Base-by-base conservation (phyloP, 2,888 invertebrate species). In the Hyposoter dolosus region DNA sequence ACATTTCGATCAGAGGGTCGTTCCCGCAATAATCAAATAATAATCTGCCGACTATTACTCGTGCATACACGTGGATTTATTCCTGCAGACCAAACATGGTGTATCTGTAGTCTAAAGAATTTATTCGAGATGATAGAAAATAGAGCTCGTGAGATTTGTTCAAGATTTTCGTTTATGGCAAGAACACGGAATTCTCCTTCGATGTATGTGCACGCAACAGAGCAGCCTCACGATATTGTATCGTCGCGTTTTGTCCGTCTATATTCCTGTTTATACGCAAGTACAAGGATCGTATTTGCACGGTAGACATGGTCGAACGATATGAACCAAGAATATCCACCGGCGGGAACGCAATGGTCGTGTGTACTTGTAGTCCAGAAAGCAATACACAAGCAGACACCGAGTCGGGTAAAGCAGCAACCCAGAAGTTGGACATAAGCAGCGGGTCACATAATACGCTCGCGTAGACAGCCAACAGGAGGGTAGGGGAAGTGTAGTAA, bases 381-480 rank as follows among this genome's bases (percentile, higher is more conserved):
- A 32, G 77, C 74, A 68, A 72, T 32, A 66, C 43, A 83, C 84
- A 85, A 82, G 82, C 77, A 83, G 78, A 82, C 53, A 83, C 71
- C 82, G 69, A 85, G 60, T 23, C 45, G 65, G 79, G 74, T 56
- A 53, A 83, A 75, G 72, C 72, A 77, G 68, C 72, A 77, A 50
- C 56, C 78, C 82, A 84, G 83, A 86, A 86, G 82, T 82, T 56
- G 53, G 63, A 78, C 68, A 69, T 75, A 74, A 77, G 65, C 71
- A 77, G 86, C 85, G 68, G 81, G 86, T 83, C 83, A 75, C 87
- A 88, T 90, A 89, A 90, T 90, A 89, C 90, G 90, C 89, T 90
- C 82, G 82, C 87, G 86, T 87, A 82, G 89, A 90, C 66, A 28
- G 47, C 60, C 32, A 71, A 63, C 7, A 45, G 23, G 71, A 65